A percentile compares a stretch with the other conserved stretches of the same genome.
These are phyloP conservation scores for Drosophila arawakana DNA, from an alignment of 1,140 invertebrate genomes.

Conservation along the genomic window DNA sequence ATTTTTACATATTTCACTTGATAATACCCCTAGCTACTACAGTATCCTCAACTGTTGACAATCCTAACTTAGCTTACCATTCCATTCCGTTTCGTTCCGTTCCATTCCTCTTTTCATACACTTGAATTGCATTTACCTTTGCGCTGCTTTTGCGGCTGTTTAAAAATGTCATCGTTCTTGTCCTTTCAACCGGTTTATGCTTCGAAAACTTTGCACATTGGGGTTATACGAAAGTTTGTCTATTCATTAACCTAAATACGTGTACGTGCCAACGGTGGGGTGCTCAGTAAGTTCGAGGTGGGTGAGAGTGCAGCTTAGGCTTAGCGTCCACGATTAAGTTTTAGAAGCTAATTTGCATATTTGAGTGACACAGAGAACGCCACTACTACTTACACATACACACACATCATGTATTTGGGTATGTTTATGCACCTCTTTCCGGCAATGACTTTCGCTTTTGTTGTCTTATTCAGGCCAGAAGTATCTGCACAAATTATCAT, in stretches of 20 bases:
- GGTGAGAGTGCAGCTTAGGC: slow-evolving; percentile 9
- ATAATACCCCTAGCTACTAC: slow-evolving; percentile 32
- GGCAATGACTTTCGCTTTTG: slow-evolving; percentile 60
- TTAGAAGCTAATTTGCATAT: slow-evolving; percentile 80
- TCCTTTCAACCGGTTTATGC: slow-evolving; percentile 36
- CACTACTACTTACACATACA: not conserved
- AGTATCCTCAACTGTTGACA: slow-evolving; percentile 2
- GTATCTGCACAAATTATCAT: slow-evolving; percentile 44
- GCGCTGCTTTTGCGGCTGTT: slow-evolving; percentile 35
- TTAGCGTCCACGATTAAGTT: slow-evolving; percentile 68
- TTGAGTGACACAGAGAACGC: slow-evolving; percentile 68
- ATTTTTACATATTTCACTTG: slow-evolving; percentile 50
- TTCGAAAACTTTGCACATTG: slow-evolving; percentile 73
- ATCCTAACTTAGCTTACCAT: slow-evolving; percentile 35
- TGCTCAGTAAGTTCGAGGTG: not conserved
- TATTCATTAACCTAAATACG: slow-evolving; percentile 81
- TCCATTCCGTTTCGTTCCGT: no score
- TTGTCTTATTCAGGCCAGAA: slow-evolving; percentile 30
- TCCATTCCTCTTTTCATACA: slow-evolving; percentile 39
- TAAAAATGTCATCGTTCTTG: slow-evolving; percentile 48
- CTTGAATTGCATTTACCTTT: slow-evolving; percentile 71
- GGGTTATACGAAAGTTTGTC: slow-evolving; percentile 78
- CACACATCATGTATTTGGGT: not conserved
- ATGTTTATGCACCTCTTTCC: slow-evolving; percentile 1
- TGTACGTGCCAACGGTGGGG: slow-evolving; percentile 11